Percentiles rank a stretch among this genome's conserved stretches.
These are phyloP conservation scores for Quadriops clusia DNA, from an alignment of 2,888 invertebrate genomes.

Conservation along the genomic window DNA sequence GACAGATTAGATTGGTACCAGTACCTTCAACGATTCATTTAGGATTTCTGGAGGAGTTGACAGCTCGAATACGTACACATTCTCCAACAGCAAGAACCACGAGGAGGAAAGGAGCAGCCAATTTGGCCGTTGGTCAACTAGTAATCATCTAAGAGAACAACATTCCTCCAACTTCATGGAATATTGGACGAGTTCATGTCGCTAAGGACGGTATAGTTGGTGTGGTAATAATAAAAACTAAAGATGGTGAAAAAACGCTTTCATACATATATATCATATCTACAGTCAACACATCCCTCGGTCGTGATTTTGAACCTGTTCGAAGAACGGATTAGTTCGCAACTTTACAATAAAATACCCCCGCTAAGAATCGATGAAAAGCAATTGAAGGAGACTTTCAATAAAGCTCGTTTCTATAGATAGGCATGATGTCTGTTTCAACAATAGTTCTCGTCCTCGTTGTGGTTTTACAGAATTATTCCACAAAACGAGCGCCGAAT, in stretches of 20 bases:
- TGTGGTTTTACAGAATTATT: too few relatives aligned
- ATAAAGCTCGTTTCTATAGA: too few relatives aligned
- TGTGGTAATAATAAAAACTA: constrained; percentile 4
- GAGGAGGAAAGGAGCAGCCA: constrained; percentile 10
- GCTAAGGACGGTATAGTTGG: constrained; percentile 4
- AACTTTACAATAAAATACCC: too few relatives aligned
- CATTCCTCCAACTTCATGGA: constrained; percentile 4
- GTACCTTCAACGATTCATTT: constrained; percentile 16
- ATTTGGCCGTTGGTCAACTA: not conserved
- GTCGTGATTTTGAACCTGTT: too few relatives aligned
- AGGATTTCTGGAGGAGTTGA: constrained; percentile 22
- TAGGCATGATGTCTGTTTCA: too few relatives aligned
- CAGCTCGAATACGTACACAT: constrained; percentile 19
- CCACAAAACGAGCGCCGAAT: too few relatives aligned
- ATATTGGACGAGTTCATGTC: constrained; percentile 4
- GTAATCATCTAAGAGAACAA: constrained; percentile 3
- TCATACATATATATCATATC: too few relatives aligned
- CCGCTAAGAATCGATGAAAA: too few relatives aligned
- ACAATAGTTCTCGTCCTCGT: too few relatives aligned
- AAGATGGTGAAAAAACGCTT: not conserved
- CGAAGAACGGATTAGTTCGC: too few relatives aligned
- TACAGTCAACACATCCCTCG: too few relatives aligned
- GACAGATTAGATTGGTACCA: constrained; percentile 20
- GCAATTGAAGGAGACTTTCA: too few relatives aligned
- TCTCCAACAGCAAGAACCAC: constrained; percentile 16